A percentile compares a stretch with the other conserved stretches of the same genome.
Evolutionary conservation across 2,888 invertebrate genomes (phyloP).

Genomic region (Incurvaria masculella): DNA sequence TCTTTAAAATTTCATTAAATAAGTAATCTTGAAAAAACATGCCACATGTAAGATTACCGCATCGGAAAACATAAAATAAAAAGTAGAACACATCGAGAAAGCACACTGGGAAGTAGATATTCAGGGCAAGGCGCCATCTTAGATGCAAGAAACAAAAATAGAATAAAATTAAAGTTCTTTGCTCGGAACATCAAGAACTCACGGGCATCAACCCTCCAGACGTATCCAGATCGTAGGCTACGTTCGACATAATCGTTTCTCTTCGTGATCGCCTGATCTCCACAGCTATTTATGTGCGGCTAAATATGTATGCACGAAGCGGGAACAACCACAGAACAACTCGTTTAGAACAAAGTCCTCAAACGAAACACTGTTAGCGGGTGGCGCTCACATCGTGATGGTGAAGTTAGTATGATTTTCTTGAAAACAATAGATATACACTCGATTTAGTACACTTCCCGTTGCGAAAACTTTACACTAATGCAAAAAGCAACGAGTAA

Average conservation of each 20-base stretch:
- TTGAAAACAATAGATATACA: too few relatives aligned
- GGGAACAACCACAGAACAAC: neutral
- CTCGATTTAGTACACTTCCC: too few relatives aligned
- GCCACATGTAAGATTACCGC: conserved; percentile 10
- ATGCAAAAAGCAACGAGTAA: neutral
- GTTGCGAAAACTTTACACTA: too few relatives aligned
- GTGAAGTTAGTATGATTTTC: too few relatives aligned
- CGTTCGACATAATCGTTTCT: conserved; percentile 34
- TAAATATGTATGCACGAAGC: too few relatives aligned
- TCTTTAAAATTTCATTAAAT: conserved; percentile 6
- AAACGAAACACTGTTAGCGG: too few relatives aligned
- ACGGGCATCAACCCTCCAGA: conserved; percentile 87
- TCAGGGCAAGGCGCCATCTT: conserved; percentile 23
- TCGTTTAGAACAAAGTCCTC: too few relatives aligned
- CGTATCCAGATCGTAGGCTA: conserved; percentile 74
- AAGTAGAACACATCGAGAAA: too few relatives aligned
- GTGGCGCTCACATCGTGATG: too few relatives aligned
- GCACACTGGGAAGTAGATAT: neutral
- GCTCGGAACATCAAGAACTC: conserved; percentile 33
- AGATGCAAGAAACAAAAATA: conserved; percentile 12
- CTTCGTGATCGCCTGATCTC: neutral
- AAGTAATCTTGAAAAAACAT: conserved; percentile 6
- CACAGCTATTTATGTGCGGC: too few relatives aligned
- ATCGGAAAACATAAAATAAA: conserved; percentile 21
- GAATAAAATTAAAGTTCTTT: conserved; percentile 16